These are phyloP conservation scores for Drosophila paramelanica DNA, from an alignment of 2,888 invertebrate genomes.

Conservation along the genomic window DNA sequence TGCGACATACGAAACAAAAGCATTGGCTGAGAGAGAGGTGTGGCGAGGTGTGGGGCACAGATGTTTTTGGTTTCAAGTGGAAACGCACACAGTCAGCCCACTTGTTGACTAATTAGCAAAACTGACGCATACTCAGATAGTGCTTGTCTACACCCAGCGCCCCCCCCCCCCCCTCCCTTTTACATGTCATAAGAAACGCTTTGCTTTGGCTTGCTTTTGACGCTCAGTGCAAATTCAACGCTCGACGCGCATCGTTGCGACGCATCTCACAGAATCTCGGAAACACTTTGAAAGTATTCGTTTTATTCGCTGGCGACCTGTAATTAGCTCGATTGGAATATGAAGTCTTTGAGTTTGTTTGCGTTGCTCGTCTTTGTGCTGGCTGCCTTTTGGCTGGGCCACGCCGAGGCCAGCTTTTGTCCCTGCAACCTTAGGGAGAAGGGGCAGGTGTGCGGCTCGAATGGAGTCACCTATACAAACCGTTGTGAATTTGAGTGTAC, in stretches of 20 bases:
- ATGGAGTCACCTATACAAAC: conserved; percentile 96
- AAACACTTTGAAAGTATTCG: neutral
- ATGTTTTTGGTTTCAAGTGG: conserved; percentile 43
- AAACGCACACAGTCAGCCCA: conserved; percentile 21
- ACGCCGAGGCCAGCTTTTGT: conserved; percentile 86
- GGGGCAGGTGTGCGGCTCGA: conserved; percentile 95
- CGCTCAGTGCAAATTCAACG: conserved; percentile 46
- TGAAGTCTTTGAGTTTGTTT: conserved; percentile 71
- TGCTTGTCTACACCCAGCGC: conserved; percentile 3
- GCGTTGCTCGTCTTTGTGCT: conserved; percentile 44
- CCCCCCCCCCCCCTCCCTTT: no score
- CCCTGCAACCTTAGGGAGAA: conserved; percentile 92
- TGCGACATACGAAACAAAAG: conserved; percentile 26
- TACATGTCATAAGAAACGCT: conserved; percentile 7
- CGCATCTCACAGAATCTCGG: conserved; percentile 27
- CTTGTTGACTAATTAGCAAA: conserved; percentile 69
- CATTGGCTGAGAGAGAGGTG: conserved; percentile 14
- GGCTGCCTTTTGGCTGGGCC: conserved; percentile 44
- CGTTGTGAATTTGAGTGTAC: conserved; percentile 98
- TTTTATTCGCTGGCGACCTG: neutral
- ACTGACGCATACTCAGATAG: conserved; percentile 47
- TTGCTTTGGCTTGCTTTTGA: conserved; percentile 18
- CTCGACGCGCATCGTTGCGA: conserved; percentile 24
- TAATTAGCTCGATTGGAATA: conserved; percentile 43
- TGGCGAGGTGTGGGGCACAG: neutral